Evolutionary conservation across 2,888 invertebrate species (phyloP).

Genomic region (Antheraea yamamai): DNA sequence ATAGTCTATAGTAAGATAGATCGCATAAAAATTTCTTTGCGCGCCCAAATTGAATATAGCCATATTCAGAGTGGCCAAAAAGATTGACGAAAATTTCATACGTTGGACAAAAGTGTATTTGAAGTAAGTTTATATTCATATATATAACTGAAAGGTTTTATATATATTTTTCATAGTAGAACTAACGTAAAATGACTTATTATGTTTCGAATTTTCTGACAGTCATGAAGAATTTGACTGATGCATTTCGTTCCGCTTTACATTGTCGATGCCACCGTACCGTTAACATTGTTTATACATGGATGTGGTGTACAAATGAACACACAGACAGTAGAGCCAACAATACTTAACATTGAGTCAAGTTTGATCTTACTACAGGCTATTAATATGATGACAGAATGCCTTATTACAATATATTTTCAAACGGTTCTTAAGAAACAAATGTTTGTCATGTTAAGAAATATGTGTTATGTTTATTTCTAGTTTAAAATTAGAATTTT

Average conservation of each 20-base stretch:
- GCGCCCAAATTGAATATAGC: too few species aligned
- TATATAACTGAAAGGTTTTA: not conserved
- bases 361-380: slow-evolving; percentile 36
- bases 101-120: too few species aligned
- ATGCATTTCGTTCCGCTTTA: slow-evolving; percentile 66
- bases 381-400: slow-evolving; percentile 26
- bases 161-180: slow-evolving; percentile 20
- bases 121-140: too few species aligned
- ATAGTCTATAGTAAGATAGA: too few species aligned
- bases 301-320: slow-evolving; percentile 32
- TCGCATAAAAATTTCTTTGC: too few species aligned
- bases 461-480: too few species aligned
- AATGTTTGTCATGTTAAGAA: too few species aligned
- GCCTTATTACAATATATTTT: slow-evolving; percentile 17
- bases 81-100: too few species aligned
- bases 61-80: too few species aligned
- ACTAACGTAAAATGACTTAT: slow-evolving; percentile 39
- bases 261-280: slow-evolving; percentile 47
- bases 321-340: not conserved
- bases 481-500: not conserved
- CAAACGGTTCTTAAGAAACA: too few species aligned
- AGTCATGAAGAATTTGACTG: slow-evolving; percentile 72
- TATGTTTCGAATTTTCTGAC: slow-evolving; percentile 70
- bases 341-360: slow-evolving; percentile 25
- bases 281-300: slow-evolving; percentile 46